Evolutionary conservation across 2,888 invertebrate species (phyloP).

Genomic region (Drosophila buzzatii): DNA sequence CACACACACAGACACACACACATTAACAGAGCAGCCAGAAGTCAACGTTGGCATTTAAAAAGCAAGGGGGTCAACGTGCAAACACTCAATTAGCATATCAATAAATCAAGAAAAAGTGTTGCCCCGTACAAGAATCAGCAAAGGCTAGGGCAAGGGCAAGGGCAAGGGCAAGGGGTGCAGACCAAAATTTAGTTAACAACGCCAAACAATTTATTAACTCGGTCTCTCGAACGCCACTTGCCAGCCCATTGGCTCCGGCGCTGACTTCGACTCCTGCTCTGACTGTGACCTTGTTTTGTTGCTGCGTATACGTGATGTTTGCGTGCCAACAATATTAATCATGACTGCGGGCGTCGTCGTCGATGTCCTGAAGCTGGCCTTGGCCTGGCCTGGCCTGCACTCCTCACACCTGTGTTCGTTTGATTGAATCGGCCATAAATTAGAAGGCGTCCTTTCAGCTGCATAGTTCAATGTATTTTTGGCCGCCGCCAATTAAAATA

Average conservation of each 20-base stretch:
- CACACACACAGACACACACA: conserved; percentile 13
- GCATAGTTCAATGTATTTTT: conserved; percentile 30
- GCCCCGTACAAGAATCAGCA: conserved; percentile 18
- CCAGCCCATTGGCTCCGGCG: conserved; percentile 34
- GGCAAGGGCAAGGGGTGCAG: conserved; percentile 29
- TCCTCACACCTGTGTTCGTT: conserved; percentile 32
- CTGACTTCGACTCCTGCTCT: conserved; percentile 5
- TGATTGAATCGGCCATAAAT: conserved; percentile 49
- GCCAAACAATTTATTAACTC: conserved; percentile 77
- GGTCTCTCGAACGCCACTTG: conserved; percentile 30
- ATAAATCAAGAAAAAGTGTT: conserved; percentile 78
- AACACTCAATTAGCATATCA: conserved; percentile 80
- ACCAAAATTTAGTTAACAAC: conserved; percentile 80
- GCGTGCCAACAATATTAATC: conserved; percentile 75
- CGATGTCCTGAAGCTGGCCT: conserved; percentile 42
- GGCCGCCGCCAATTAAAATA: conserved; percentile 48
- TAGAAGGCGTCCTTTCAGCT: conserved; percentile 20
- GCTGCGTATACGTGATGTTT: conserved; percentile 62
- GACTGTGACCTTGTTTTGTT: conserved; percentile 45
- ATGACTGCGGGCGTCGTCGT: conserved; percentile 34
- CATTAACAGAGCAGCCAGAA: conserved; percentile 8
- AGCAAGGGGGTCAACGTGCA: conserved; percentile 64
- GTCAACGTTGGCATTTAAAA: conserved; percentile 53
- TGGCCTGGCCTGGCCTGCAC: conserved; percentile 30
- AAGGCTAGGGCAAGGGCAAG: neutral